Percentiles rank a stretch among this genome's conserved stretches.
Conservation (phyloP, 2,113 vertebrate species). For the Gallinago jamesoni region DNA sequence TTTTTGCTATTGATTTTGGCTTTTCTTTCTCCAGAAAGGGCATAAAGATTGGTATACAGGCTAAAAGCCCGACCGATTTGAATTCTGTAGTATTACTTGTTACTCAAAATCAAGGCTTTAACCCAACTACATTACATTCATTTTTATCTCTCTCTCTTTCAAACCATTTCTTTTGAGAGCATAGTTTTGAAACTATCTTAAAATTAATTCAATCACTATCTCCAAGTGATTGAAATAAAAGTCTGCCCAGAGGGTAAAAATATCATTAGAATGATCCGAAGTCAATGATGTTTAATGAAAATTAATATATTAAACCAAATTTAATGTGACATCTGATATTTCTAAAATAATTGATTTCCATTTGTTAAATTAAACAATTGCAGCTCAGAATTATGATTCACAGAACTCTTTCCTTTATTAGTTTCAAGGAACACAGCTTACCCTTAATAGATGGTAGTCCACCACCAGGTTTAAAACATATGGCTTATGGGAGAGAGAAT, state of each 20-base stretch:
- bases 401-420: not conserved
- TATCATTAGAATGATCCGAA: slow-evolving; percentile 11
- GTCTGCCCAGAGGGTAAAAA: not conserved
- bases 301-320: slow-evolving; percentile 37
- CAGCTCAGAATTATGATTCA: not conserved
- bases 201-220: not conserved
- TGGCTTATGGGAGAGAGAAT: not conserved
- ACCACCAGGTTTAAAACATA: not conserved
- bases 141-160: not conserved
- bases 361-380: slow-evolving; percentile 48
- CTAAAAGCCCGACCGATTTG: not conserved
- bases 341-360: slow-evolving; percentile 36
- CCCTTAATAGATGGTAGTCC: not conserved
- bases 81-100: not conserved
- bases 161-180: not conserved
- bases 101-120: not conserved
- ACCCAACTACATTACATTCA: not conserved
- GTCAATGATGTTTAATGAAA: not conserved
- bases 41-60: not conserved
- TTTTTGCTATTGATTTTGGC: not conserved
- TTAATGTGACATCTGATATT: slow-evolving; percentile 22
- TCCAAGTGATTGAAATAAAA: not conserved
- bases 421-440: not conserved
- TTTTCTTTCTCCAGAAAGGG: not conserved
- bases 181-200: not conserved